Conservation (phyloP, 2,888 invertebrate species). For the Rhyacophila evoluta region DNA sequence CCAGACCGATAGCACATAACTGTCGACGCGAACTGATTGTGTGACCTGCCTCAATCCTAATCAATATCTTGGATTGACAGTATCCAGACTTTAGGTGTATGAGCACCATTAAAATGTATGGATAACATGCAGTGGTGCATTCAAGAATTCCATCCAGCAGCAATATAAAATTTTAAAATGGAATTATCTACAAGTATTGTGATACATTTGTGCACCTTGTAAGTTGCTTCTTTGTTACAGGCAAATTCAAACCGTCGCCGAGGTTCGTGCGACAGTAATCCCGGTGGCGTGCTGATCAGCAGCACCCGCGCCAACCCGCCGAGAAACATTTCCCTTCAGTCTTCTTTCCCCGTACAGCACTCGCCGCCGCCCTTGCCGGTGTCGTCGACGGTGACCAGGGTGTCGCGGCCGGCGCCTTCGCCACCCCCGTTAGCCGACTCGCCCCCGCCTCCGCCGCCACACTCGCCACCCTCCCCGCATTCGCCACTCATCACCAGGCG, state of each 20-base stretch:
- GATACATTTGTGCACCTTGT: no score
- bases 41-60: no score
- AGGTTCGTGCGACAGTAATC: conserved; percentile 36
- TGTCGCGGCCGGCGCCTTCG: conserved; percentile 63
- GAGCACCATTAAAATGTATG: no score
- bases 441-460: conserved; percentile 83
- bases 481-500: conserved; percentile 62
- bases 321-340: conserved; percentile 23
- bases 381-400: conserved; percentile 56
- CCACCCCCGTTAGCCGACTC: conserved; percentile 78
- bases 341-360: conserved; percentile 47
- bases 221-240: no score
- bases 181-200: no score
- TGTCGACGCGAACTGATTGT: no score
- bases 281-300: neutral
- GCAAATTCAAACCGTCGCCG: conserved; percentile 49
- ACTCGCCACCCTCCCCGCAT: conserved; percentile 37
- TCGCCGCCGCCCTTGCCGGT: conserved; percentile 60
- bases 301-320: conserved; percentile 35
- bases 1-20: no score
- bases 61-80: no score
- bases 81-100: no score
- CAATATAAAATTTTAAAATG: no score
- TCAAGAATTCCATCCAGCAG: no score
- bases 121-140: no score